Base-by-base conservation (phyloP, 2,888 invertebrate species). In the Aricia artaxerxes region DNA sequence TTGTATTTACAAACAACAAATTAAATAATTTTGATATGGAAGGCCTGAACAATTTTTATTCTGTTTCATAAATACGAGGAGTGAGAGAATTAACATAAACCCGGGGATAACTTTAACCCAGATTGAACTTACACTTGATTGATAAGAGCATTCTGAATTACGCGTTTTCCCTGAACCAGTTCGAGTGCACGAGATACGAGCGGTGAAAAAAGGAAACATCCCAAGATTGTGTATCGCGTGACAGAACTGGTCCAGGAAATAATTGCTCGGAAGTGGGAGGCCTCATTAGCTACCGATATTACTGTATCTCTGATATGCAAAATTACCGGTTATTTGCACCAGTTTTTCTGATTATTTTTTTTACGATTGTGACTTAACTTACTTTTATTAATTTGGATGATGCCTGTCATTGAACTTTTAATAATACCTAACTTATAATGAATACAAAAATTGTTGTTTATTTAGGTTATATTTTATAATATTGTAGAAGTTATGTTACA, bases 151-250 rank as follows among this genome's bases (percentile, higher is more conserved):
- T 82, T 88, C 89, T 89, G 88, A 83, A 88, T 87, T 90, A 90
- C 90, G 88, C 87, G 82, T 83, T 83, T 90, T 89, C 88, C 89
- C 90, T 86, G 88, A 90, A 90, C 89, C 89, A 91, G 91, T 92
- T 92, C 91, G 92, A 92, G 90, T 91, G 90, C 87, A 88, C 88
- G 88, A 89, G 89, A 90, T 88, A 87, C 85, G 86, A 88, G 85
- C 83, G 86, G 87, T 83, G 82, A 80, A 82, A 82, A 81, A 81
- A 80, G 76, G 78, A 81, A 69, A 81, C 80, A 80, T 82, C 80
- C 78, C 78, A 79, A 79, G 64, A 79, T 75, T 79, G 79, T 64
- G 82, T 82, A 83, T 83, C 82, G 35, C 79, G 79, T 81, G 82
- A 81, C 82, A 81, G 78, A 81, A 83, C 82, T 81, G 79, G 82